A percentile compares a stretch with the other conserved stretches of the same genome.
Conservation (phyloP, 2,113 vertebrate species). For the Entelurus aequoreus region DNA sequence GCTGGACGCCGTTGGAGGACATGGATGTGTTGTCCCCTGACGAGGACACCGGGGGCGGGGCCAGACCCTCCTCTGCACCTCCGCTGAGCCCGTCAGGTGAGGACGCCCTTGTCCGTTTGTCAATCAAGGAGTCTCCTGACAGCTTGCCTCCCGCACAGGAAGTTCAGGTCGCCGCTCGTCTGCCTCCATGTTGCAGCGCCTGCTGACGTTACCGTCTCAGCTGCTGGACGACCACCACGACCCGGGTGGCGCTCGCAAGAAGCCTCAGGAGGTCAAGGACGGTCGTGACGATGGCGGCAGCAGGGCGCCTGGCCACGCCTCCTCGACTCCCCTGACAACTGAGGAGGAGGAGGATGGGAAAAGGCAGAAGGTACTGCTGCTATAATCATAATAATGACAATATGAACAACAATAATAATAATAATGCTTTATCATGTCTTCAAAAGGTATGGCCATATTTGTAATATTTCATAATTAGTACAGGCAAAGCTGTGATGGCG, state of each 20-base stretch:
- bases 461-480: too few relatives aligned
- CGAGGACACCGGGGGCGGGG: background rate
- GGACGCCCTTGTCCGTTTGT: background rate
- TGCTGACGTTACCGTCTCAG: slow-evolving; percentile 73
- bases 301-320: background rate
- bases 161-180: slow-evolving; percentile 50
- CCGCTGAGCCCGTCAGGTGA: slow-evolving; percentile 51
- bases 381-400: too few relatives aligned
- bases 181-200: slow-evolving; percentile 73
- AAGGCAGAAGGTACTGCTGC: slow-evolving; percentile 37
- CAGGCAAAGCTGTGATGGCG: too few relatives aligned
- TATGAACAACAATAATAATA: too few relatives aligned
- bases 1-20: slow-evolving; percentile 66
- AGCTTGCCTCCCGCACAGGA: background rate
- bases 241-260: slow-evolving; percentile 32
- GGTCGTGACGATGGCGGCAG: slow-evolving; percentile 9
- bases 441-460: background rate
- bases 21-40: slow-evolving; percentile 62
- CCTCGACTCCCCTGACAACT: background rate
- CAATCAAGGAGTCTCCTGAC: background rate
- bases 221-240: slow-evolving; percentile 61
- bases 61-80: background rate
- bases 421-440: too few relatives aligned
- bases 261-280: slow-evolving; percentile 19
- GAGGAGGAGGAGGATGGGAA: slow-evolving; percentile 24